These are phyloP conservation scores for Mercenaria mercenaria DNA, from an alignment of 1,140 invertebrate species.

Conservation along the genomic window DNA sequence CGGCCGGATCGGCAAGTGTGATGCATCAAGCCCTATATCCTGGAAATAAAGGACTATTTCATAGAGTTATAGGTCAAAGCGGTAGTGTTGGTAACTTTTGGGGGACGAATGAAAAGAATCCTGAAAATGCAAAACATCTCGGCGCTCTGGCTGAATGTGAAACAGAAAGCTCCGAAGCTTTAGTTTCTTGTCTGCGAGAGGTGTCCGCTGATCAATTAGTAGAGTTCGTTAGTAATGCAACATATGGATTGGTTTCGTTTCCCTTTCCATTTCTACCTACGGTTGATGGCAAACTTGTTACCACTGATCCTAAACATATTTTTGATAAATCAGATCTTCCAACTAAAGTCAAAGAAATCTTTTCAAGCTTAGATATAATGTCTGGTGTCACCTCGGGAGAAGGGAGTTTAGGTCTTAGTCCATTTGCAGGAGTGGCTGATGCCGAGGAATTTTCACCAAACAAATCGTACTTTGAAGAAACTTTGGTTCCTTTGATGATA, in stretches of 20 bases:
- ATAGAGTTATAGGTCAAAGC: constrained; percentile 53
- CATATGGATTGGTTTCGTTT: neutral
- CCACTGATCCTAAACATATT: neutral
- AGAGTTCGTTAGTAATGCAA: neutral
- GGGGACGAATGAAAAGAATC: neutral
- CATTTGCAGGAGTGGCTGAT: neutral
- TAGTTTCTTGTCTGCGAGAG: constrained; percentile 33
- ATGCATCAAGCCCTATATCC: constrained; percentile 45
- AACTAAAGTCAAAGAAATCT: neutral
- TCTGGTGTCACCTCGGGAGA: constrained; percentile 23
- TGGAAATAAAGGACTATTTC: constrained; percentile 65
- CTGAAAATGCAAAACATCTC: neutral
- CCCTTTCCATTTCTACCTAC: constrained; percentile 8
- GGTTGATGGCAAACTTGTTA: constrained; percentile 30
- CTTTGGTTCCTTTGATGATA: neutral
- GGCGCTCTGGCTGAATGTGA: neutral
- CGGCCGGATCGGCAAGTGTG: constrained; percentile 89
- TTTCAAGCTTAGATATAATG: constrained; percentile 42
- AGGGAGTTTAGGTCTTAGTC: neutral
- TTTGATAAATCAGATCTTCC: neutral
- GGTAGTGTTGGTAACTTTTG: constrained; percentile 20
- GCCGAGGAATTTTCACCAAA: neutral
- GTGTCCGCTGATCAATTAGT: neutral
- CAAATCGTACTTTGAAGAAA: neutral
- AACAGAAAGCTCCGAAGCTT: neutral